phyloP scores from a whole-genome alignment of 1,140 invertebrate genomes.

The Drosophila subobscura region DNA sequence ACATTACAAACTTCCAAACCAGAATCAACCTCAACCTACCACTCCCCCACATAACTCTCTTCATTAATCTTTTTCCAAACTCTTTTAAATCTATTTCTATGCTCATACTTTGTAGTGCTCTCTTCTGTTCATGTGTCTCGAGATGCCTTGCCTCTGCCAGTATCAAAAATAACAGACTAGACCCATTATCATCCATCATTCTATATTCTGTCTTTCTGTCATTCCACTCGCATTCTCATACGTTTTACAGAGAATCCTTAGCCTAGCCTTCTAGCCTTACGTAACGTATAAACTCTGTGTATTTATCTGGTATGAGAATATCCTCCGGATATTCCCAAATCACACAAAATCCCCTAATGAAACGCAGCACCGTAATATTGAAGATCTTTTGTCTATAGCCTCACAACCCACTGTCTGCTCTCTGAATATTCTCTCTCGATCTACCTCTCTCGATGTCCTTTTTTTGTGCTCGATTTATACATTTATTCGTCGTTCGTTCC shows the following conservation, averaged over 20 bases:
- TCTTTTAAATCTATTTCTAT: conserved; percentile 37
- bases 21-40: conserved; percentile 19
- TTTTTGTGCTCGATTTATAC: conserved; percentile 28
- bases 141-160: conserved; percentile 66
- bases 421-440: conserved; percentile 11
- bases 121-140: conserved; percentile 59
- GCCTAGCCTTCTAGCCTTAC: conserved; percentile 50
- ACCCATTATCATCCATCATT: conserved; percentile 14
- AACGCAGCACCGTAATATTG: conserved; percentile 54
- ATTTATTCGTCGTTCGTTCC: conserved; percentile 7
- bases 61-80: conserved; percentile 36
- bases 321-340: conserved; percentile 34
- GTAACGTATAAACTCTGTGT: conserved; percentile 43
- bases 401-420: too few species aligned
- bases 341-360: conserved; percentile 29
- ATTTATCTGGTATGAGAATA: conserved; percentile 35
- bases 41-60: conserved; percentile 31
- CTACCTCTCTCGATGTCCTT: conserved; percentile 27
- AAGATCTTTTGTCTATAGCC: conserved; percentile 27
- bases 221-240: conserved; percentile 29
- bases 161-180: conserved; percentile 38
- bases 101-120: conserved; percentile 70
- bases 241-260: conserved; percentile 57
- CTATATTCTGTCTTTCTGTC: conserved; percentile 32
- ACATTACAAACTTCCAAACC: conserved; percentile 25